Base-by-base conservation (phyloP, 2,113 vertebrate species). In the Syrrhaptes paradoxus region DNA sequence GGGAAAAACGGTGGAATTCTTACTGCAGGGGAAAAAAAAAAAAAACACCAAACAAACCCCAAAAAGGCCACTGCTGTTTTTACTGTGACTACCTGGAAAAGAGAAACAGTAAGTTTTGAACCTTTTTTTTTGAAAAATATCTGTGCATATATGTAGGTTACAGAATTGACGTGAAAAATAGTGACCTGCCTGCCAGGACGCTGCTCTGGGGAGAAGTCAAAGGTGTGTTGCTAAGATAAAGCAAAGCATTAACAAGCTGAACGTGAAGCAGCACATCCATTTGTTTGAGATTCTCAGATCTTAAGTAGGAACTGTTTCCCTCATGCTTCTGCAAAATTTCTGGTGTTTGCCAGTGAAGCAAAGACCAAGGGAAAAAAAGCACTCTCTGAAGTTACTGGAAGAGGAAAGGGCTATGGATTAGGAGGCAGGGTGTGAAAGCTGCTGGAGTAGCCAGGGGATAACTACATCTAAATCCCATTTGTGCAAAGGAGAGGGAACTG, bases 201-300 rank as follows among this genome's bases (percentile, higher is more conserved):
- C 29, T 26, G 17, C 67, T 55, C 28, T 5, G 5, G 31, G 46
- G 38, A 54, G 66, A 52, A 81, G 70, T 3, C 4, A 1, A 41
- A 63, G 59, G 6, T 26, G 20, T 0, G 3, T 9, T 84, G 36
- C 59, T 73, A 46, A 61, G 45, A 72, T 0, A 55, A 25, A 83
- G 49, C 0, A 4, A 75, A 24, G 34, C 34, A 32, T 10, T 13
- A 91, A 16, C 41, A 57, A 0, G 1, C 46, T 70, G 54, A 80
- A 43, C 20, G 11, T 4, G 25, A 48, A 81, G 51, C 45, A 21
- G 65, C 68, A 65, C 34, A 17, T 32, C 17, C n/a, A 22, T 34
- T 51, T 59, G 32, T 38, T 36, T 7, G 20, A 82, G 48, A 58
- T 52, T 57, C 65, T 59, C 78, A 49, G 65, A 59, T 13, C 48